Evolutionary conservation across 2,797 vertebrate genomes (phyloP), one percentile per base, ranked within the genome.

Genomic region (Prunella strophiata): DNA sequence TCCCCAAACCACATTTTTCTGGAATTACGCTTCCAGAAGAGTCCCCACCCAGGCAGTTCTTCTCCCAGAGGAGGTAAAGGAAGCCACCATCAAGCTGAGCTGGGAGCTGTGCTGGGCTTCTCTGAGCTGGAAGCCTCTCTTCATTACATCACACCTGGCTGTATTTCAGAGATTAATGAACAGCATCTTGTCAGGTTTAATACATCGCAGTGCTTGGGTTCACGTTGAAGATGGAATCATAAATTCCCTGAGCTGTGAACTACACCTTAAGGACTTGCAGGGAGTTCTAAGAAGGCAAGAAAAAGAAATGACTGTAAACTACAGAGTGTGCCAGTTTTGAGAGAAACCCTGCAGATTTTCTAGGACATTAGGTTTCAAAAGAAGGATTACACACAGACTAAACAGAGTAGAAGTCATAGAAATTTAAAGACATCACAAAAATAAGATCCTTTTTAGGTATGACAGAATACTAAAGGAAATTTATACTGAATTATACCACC

Each of bases 301-400:
- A 96, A 95, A 91, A 93, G 95, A 93, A 97, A 97, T 93, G 38
- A 86, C 95, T 63, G 27, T 97, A 91, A 97, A 97, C 93, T 79
- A 82, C 85, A 94, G 92, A 91, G 94, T 78, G 94, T 97, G 97
- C 97, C 97, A 97, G 96, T 96, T 97, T 97, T 97, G 96, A 98
- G 96, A 97, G 96, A 97, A 97, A 98, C 96, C 96, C 97, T 97
- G 97, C 97, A 97, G 97, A 97, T 97, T 98, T 98, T 97, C 97
- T 98, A 97, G 97, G 97, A 98, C 97, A 97, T 98, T 97, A 97
- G 96, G 84, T 98, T 97, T 98, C 97, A 97, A 97, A 97, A 97
- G 96, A 97, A 97, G 97, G 97, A 98, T 98, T 98, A 98, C 97
- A 96, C 95, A 89, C 97, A 98, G 98, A 98, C 98, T 98, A 98